Evolutionary conservation across 2,113 vertebrate genomes (phyloP), one percentile per base, ranked within the genome.

Genomic region (Probosciger aterrimus): DNA sequence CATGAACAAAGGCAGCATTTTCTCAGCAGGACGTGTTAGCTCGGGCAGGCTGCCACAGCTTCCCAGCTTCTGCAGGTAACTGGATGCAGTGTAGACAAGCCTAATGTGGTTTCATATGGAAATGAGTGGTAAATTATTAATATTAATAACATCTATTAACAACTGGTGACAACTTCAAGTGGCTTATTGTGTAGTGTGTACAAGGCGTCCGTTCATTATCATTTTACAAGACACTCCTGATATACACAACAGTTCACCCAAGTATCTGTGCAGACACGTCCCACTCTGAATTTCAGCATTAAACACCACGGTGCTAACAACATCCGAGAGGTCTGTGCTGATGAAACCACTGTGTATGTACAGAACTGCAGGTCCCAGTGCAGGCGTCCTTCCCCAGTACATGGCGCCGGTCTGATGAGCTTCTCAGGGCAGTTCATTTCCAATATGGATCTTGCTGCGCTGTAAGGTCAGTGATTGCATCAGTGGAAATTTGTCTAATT

Each of bases 111-210:
- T 96, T 96, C 88, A 55, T 78, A 94, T 96, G 93, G 92, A 96
- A 96, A 96, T 86, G 95, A 95, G 76, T 11, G 30, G 64, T 84
- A 93, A 95, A 97, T 97, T 97, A 95, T 96, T 95, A 95, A 96
- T 93, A 96, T 96, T 96, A 97, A 97, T 96, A 95, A 87, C 65
- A 68, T 79, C 93, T 86, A 88, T 92, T 96, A 97, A 97, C 95
- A 96, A 96, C 80, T 86, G 93, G 90, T 92, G 96, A 96, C 95
- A 97, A 95, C 95, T 94, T 96, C 92, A 96, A 96, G 95, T 95
- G 93, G 88, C 90, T 96, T 93, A 94, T 92, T 95, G 93, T 96
- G 96, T 93, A 75, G 63, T 86, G 91, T 1, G 71, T 53, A 92
- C 82, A 93, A 92, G 90, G 88, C 92, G 93, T 94, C 93, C 94